phyloP scores from a whole-genome alignment of 2,888 invertebrate genomes.

The Neoitamus cyanurus region DNA sequence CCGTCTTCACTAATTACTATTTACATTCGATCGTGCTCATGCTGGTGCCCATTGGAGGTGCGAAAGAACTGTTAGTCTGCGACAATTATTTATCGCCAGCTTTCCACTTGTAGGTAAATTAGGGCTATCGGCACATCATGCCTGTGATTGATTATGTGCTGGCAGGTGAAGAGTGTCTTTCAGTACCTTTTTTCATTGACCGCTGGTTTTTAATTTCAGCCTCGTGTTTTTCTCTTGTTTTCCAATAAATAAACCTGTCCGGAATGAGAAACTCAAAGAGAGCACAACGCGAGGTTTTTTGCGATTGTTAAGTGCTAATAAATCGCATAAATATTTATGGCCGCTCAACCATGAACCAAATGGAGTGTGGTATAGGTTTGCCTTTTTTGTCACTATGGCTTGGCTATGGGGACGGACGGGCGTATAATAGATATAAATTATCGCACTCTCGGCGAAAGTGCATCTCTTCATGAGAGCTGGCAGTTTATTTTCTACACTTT shows the following conservation, averaged over 20 bases:
- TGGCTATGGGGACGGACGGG: not conserved
- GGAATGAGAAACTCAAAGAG: constrained; percentile 4
- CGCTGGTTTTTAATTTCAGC: not conserved
- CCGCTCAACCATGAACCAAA: constrained; percentile 23
- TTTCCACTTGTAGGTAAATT: not conserved
- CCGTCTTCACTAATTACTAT: not conserved
- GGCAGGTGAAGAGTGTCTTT: not conserved
- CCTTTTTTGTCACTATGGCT: constrained; percentile 18
- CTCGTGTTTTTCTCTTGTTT: not conserved
- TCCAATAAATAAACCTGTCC: constrained; percentile 15
- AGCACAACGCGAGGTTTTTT: not conserved
- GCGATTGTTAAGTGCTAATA: constrained; percentile 24
- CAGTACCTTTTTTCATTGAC: not conserved
- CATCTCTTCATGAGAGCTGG: not conserved
- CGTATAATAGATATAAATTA: constrained; percentile 13
- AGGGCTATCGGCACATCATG: not conserved
- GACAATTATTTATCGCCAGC: constrained; percentile 15
- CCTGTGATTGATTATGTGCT: constrained; percentile 15
- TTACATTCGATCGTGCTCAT: not conserved
- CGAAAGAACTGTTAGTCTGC: constrained; percentile 30
- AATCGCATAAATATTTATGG: constrained; percentile 38
- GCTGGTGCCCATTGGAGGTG: not conserved
- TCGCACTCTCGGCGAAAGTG: constrained; percentile 27
- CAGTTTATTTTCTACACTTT: constrained; percentile 6
- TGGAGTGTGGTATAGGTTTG: constrained; percentile 19